Percentiles rank a stretch among this genome's conserved stretches.
phyloP scores from a whole-genome alignment of 2,113 vertebrate genomes.

The Stegostoma tigrinum region DNA sequence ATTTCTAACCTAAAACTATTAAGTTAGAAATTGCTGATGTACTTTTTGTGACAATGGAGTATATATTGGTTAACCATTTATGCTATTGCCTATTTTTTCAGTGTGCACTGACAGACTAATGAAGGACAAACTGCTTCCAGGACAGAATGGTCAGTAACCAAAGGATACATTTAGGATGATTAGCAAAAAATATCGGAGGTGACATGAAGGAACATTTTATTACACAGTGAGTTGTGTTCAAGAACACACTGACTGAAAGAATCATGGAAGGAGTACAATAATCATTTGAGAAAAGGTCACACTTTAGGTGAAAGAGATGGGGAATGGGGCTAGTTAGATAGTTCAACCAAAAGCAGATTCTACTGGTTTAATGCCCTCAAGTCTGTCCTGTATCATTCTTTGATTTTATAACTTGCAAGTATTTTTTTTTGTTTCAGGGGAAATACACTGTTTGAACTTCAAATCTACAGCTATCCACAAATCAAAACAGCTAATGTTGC shows the following conservation, averaged over 20 bases:
- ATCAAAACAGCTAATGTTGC: neutral
- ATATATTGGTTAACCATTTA: neutral
- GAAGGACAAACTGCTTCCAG: neutral
- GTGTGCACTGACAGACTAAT: neutral
- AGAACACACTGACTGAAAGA: neutral
- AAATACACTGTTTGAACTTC: neutral
- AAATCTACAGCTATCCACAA: neutral
- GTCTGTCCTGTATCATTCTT: neutral
- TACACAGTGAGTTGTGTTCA: neutral
- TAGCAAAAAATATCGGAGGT: neutral
- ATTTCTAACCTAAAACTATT: neutral
- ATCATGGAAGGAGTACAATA: neutral
- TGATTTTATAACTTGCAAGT: neutral
- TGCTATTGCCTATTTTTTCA: neutral
- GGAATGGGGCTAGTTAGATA: neutral
- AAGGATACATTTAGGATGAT: neutral
- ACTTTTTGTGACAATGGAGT: neutral
- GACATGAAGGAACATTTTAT: neutral
- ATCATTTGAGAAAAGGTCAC: neutral
- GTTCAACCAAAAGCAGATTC: neutral
- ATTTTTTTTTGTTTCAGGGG: neutral
- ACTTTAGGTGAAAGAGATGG: neutral
- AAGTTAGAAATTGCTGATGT: neutral
- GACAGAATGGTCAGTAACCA: neutral
- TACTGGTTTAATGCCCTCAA: neutral